These are phyloP conservation scores for Brotula barbata DNA, from an alignment of 2,797 vertebrate species.

Conservation along the genomic window DNA sequence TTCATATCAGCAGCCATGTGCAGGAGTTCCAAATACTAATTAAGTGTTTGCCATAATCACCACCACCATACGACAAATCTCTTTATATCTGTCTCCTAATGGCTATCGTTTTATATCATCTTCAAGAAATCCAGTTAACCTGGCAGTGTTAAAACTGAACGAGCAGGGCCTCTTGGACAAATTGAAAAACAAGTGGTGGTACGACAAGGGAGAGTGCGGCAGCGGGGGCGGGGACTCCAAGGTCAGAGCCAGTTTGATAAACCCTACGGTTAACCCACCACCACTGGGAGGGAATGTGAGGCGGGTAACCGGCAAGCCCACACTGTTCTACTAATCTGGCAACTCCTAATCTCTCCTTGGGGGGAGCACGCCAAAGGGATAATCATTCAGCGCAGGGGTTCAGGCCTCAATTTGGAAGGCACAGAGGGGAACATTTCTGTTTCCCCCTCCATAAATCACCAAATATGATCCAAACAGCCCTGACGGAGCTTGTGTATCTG, in stretches of 20 bases:
- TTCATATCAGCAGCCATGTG: conserved; percentile 63
- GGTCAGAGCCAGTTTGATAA: conserved; percentile 99
- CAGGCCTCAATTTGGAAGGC: conserved; percentile 24
- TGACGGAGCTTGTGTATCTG: no score
- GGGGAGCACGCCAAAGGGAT: conserved; percentile 5
- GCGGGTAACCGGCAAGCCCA: conserved; percentile 92
- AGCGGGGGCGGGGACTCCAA: conserved; percentile 99
- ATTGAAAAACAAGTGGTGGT: conserved; percentile 99
- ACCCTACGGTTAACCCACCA: conserved; percentile 87
- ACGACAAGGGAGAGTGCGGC: conserved; percentile 99
- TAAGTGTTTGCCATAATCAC: conserved; percentile 69
- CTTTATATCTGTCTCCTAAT: conserved; percentile 81
- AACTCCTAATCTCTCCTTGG: conserved; percentile 37
- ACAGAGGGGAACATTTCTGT: conserved; percentile 4
- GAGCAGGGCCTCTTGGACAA: conserved; percentile 99
- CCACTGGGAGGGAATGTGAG: conserved; percentile 52
- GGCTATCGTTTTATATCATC: conserved; percentile 95
- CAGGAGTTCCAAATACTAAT: conserved; percentile 55
- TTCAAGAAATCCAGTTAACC: conserved; percentile 99
- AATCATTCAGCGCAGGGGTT: conserved; percentile 1
- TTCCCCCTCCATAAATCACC: conserved; percentile 4
- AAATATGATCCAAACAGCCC: no score
- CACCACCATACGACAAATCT: conserved; percentile 66
- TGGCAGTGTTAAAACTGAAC: conserved; percentile 99
- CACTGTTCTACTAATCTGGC: conserved; percentile 67